phyloP scores from a whole-genome alignment of 1,140 invertebrate genomes.

The Papilio xuthus region DNA sequence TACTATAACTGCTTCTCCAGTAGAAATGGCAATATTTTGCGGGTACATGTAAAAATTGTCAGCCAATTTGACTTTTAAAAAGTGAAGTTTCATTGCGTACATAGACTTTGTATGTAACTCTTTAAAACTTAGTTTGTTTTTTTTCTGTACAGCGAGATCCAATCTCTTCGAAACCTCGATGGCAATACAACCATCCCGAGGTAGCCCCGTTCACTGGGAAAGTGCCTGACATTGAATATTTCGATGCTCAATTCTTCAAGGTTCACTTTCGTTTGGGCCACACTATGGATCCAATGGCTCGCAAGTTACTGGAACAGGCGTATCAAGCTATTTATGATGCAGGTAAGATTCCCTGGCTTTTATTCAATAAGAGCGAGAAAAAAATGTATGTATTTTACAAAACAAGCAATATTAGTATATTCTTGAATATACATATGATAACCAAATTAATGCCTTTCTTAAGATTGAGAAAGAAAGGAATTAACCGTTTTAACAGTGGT shows the following conservation, averaged over 20 bases:
- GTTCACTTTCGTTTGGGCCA: conserved; percentile 51
- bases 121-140: neutral
- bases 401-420: no score
- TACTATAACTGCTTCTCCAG: no score
- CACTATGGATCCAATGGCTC: conserved; percentile 53
- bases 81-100: no score
- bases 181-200: conserved; percentile 53
- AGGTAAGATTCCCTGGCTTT: conserved; percentile 42
- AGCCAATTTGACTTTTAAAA: no score
- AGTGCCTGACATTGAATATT: conserved; percentile 49
- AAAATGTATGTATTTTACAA: no score
- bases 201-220: conserved; percentile 44
- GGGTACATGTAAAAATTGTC: no score
- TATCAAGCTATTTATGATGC: conserved; percentile 68
- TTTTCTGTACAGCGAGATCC: conserved; percentile 46
- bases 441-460: no score
- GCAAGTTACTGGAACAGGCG: conserved; percentile 59
- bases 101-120: no score
- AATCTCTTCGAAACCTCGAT: conserved; percentile 41
- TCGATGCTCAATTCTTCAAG: conserved; percentile 68
- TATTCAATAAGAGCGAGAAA: neutral
- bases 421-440: no score
- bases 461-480: no score
- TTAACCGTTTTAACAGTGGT: no score
- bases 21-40: no score